These are phyloP conservation scores for Drosophila parthenogenetica DNA, from an alignment of 2,888 invertebrate genomes.

Conservation along the genomic window DNA sequence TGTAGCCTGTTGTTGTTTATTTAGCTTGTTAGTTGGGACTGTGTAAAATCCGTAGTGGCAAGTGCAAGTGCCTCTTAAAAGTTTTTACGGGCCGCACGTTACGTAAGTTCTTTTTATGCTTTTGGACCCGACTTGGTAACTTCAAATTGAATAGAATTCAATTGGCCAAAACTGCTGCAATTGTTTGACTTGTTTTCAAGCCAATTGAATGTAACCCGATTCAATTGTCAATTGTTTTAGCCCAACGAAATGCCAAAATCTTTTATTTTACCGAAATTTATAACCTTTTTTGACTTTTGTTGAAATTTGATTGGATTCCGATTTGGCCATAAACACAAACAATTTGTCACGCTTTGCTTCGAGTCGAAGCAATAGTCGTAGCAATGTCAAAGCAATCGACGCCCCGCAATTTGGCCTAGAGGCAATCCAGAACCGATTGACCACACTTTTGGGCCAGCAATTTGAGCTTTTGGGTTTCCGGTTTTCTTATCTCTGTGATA, in stretches of 20 bases:
- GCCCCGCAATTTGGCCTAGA: constrained; percentile 40
- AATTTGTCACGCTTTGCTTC: constrained; percentile 68
- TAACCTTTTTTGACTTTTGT: constrained; percentile 33
- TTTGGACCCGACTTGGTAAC: constrained; percentile 9
- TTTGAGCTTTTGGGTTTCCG: constrained; percentile 8
- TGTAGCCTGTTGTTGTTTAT: constrained; percentile 57
- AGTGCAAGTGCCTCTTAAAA: constrained; percentile 59
- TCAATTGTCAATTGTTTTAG: constrained; percentile 63
- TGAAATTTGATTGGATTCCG: constrained; percentile 38
- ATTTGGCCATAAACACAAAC: constrained; percentile 44
- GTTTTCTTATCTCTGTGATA: constrained; percentile 40
- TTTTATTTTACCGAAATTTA: constrained; percentile 48
- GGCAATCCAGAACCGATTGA: constrained; percentile 64
- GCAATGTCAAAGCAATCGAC: constrained; percentile 63
- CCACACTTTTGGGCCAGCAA: constrained; percentile 31
- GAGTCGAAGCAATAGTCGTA: constrained; percentile 21
- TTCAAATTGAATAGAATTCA: constrained; percentile 34
- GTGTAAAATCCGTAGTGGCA: constrained; percentile 23
- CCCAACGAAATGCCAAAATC: constrained; percentile 30
- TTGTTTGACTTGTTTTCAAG: constrained; percentile 36
- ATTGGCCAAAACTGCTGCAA: constrained; percentile 44
- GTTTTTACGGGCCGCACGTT: constrained; percentile 61
- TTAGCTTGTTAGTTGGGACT: constrained; percentile 51
- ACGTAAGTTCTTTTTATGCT: constrained; percentile 51
- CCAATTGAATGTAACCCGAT: constrained; percentile 51